Percentiles rank a stretch among this genome's conserved stretches.
These are phyloP conservation scores for Bombus superbus DNA, from an alignment of 1,140 invertebrate species.

Conservation along the genomic window DNA sequence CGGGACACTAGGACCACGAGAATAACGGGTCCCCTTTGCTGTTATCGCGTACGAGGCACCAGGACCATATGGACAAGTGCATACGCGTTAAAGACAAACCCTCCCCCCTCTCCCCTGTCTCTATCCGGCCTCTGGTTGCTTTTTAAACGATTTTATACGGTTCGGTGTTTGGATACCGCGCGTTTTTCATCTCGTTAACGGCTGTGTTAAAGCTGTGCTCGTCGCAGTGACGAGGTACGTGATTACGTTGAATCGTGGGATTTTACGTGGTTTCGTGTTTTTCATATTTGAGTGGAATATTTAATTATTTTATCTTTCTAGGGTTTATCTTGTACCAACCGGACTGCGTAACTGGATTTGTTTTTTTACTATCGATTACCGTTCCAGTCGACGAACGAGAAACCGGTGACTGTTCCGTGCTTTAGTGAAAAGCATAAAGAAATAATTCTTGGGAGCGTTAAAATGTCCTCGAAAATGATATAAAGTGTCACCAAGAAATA, in stretches of 20 bases:
- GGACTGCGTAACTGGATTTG: too few species aligned
- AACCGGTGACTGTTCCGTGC: too few species aligned
- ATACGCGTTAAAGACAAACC: slow-evolving; percentile 62
- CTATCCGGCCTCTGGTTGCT: slow-evolving; percentile 11
- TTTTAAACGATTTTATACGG: slow-evolving; percentile 52
- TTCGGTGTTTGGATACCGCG: not conserved
- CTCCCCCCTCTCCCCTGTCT: not conserved
- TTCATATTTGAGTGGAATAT: not conserved
- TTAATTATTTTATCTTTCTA: not conserved
- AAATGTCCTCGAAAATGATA: not conserved
- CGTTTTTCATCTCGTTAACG: not conserved
- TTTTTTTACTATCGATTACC: too few species aligned
- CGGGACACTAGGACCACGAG: slow-evolving; percentile 41
- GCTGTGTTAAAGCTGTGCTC: not conserved
- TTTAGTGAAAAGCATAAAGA: too few species aligned
- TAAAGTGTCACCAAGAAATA: not conserved
- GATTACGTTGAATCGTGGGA: too few species aligned
- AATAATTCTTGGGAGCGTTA: too few species aligned
- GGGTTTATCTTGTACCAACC: not conserved
- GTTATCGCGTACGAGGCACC: slow-evolving; percentile 71
- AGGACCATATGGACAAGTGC: slow-evolving; percentile 74
- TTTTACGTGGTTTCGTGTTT: too few species aligned
- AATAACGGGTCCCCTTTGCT: slow-evolving; percentile 60
- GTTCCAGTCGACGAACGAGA: too few species aligned
- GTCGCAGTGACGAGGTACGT: too few species aligned